phyloP scores from a whole-genome alignment of 2,888 invertebrate species.

The Apoderus coryli region DNA sequence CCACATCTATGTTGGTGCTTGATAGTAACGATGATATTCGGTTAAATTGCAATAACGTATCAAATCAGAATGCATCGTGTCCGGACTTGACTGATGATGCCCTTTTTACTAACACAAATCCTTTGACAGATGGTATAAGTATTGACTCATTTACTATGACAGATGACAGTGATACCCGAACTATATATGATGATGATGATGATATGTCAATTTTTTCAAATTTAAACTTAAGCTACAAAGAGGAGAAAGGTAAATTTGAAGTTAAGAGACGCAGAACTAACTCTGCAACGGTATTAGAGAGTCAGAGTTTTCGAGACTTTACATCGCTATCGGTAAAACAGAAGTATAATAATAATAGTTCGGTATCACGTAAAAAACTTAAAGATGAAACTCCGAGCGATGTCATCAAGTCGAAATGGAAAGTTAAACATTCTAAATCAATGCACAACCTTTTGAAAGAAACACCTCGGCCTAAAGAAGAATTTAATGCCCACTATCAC shows the following conservation, averaged over 20 bases:
- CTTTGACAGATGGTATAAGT: neutral
- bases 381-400: constrained; percentile 24
- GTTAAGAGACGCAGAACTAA: constrained; percentile 14
- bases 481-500: constrained; percentile 27
- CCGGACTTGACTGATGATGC: constrained; percentile 24
- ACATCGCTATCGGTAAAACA: constrained; percentile 8
- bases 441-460: constrained; percentile 27
- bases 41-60: constrained; percentile 25
- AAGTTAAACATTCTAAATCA: constrained; percentile 32
- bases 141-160: too few relatives aligned
- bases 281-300: constrained; percentile 11
- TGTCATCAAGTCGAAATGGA: constrained; percentile 23
- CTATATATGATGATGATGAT: neutral
- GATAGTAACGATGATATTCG: constrained; percentile 11
- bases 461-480: constrained; percentile 11
- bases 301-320: constrained; percentile 13
- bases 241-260: constrained; percentile 7
- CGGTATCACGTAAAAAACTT: constrained; percentile 13
- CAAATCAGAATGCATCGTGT: constrained; percentile 25
- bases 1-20: constrained; percentile 9
- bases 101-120: too few relatives aligned
- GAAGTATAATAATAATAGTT: constrained; percentile 9
- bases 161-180: too few relatives aligned
- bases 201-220: constrained; percentile 9
- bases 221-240: constrained; percentile 7